Evolutionary conservation across 2,797 vertebrate genomes (phyloP), one percentile per base, ranked within the genome.

Genomic region (Pogoniulus pusillus): DNA sequence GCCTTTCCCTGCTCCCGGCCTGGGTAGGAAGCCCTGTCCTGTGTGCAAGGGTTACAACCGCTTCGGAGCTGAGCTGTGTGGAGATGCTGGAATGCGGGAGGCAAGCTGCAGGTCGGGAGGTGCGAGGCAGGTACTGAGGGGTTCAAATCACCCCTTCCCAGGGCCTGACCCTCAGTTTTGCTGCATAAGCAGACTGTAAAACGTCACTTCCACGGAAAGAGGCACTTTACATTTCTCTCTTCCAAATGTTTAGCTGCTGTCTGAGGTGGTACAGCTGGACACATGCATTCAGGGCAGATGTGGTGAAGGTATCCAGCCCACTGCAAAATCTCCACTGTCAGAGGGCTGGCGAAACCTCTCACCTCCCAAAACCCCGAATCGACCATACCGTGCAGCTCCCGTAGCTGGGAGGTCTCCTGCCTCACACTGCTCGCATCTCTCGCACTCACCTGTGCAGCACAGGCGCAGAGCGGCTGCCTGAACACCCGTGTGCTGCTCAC

Each of bases 361-460:
- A 6, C 9, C 35, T n/a, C 45, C 1, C 60, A 51, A 70, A 22
- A 2, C 24, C 43, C 53, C 1, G 6, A 22, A 3, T 0, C 4
- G 74, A 55, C 30, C 51, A 1, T 2, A 4, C 55, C 24, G 54
- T 4, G 45, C 10, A 11, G 34, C 29, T 8, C 7, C 4, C 10
- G 18, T 2, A 27, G 39, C 55, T 2, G 16, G n/a, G 6, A 74
- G 6, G 5, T 2, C 34, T 15, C 53, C 51, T 9, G 7, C 0
- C 0, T 15, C 64, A 2, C 2, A 0, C 9, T 4, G 15, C 19
- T n/a, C 29, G 12, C 39, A 0, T 2, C 6, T 26, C 57, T 6
- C 8, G 5, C 10, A 0, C 41, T 10, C 69, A 4, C 5, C 7
- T 6, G 20, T 4, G 20, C 8, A 1, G 24, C 55, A 1, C 35